Base-by-base conservation (phyloP, 2,113 vertebrate genomes). In the Misgurnus mizolepis region DNA sequence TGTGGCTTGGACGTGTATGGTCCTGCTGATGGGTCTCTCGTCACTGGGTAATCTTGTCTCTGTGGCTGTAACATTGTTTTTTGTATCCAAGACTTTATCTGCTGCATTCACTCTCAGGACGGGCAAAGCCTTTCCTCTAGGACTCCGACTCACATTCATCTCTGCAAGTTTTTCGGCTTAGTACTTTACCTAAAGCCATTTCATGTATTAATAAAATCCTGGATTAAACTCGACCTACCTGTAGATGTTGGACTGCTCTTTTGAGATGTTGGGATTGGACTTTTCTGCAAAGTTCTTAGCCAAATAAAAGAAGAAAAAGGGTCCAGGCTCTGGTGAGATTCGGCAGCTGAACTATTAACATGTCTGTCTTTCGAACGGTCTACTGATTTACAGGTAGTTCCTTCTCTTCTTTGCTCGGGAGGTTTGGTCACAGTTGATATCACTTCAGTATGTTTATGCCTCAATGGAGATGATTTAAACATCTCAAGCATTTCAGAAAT, bases 1-100 rank as follows among this genome's bases (percentile, higher is more conserved):
- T 67, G 89, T 85, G 18, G 91, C 86, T 56, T 87, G 86, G 43
- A 92, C 83, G 1, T 85, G 71, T 11, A 92, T 27, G 6, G 84
- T 86, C 62, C 60, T 76, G 66, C 84, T 67, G 79, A 60, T 50
- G 8, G 4, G 71, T 58, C 22, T 85, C 39, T 86, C 81, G 60
- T 78, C 78, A 22, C 65, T 18, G 22, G 62, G 70, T 81, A 65
- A 78, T 67, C 79, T 83, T 58, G 3, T 40, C n/a, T 79, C 80
- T 17, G 74, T 76, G 82, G 81, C 83, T 81, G 75, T 62, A 9
- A 72, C 81, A 39, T 45, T 45, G 0, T 49, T 22, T 8, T n/a
- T 69, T 7, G 15, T 34, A 22, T 76, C 64, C 0, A 2, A 14
- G 0, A 76, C 18, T 45, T 66, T 80, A 70, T 15, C 15, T 1